A percentile compares a stretch with the other conserved stretches of the same genome.
phyloP scores from a whole-genome alignment of 2,888 invertebrate species.

The Xanthorhoe designata region DNA sequence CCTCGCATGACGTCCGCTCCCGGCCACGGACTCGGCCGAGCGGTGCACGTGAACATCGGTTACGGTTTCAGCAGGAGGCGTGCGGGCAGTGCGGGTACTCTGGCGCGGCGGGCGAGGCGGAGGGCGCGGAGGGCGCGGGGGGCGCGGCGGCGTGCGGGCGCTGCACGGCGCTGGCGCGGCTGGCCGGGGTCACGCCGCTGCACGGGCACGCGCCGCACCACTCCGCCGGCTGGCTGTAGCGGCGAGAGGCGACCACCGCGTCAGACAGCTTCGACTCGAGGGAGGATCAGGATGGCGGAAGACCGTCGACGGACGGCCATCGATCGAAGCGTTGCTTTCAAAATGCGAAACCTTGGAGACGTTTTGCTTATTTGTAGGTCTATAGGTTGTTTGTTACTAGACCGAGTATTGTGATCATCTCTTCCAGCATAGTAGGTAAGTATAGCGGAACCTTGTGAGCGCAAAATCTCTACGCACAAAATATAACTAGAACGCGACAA shows the following conservation, averaged over 20 bases:
- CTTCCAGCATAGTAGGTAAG: neutral
- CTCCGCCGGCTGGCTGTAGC: constrained; percentile 89
- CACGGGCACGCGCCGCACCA: constrained; percentile 89
- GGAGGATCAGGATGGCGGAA: constrained; percentile 46
- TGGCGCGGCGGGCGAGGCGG: constrained; percentile 37
- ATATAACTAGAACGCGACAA: neutral
- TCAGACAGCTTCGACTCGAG: constrained; percentile 39
- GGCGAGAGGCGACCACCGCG: constrained; percentile 46
- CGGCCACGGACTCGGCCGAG: neutral
- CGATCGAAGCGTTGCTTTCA: constrained; percentile 11
- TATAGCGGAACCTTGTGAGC: neutral
- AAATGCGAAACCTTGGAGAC: constrained; percentile 28
- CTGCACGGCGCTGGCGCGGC: constrained; percentile 86
- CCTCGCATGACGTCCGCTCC: neutral
- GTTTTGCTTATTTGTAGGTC: constrained; percentile 16
- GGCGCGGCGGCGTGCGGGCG: constrained; percentile 74
- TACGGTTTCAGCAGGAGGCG: constrained; percentile 30
- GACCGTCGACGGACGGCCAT: neutral
- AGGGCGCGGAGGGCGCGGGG: constrained; percentile 35
- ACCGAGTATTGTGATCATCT: constrained; percentile 11
- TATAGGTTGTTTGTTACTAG: constrained; percentile 6
- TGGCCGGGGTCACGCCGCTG: constrained; percentile 90
- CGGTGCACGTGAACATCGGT: neutral
- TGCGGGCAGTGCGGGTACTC: constrained; percentile 63
- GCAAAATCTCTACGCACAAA: constrained; percentile 10